A percentile compares a stretch with the other conserved stretches of the same genome.
These are phyloP conservation scores for Pempheris klunzingeri DNA, from an alignment of 2,797 vertebrate genomes.

Conservation along the genomic window DNA sequence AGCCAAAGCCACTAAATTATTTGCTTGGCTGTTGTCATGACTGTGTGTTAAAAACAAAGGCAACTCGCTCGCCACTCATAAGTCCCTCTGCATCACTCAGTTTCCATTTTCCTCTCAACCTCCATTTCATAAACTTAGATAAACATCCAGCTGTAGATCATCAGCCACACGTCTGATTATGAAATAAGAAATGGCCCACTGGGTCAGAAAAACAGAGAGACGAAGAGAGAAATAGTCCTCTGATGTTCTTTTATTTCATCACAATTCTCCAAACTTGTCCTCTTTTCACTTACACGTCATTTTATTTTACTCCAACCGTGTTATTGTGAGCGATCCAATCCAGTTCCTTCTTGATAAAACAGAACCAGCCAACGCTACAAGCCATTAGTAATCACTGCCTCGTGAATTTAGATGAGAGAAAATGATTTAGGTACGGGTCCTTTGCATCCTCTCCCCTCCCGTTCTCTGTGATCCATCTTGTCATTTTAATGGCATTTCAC, in stretches of 20 bases:
- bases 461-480: constrained; percentile 41
- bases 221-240: neutral
- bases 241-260: neutral
- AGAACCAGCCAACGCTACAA: constrained; percentile 32
- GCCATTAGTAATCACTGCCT: constrained; percentile 39
- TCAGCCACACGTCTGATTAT: constrained; percentile 54
- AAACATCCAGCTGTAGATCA: constrained; percentile 64
- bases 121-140: constrained; percentile 38
- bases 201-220: constrained; percentile 15
- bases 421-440: constrained; percentile 47
- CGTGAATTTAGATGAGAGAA: constrained; percentile 52
- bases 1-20: constrained; percentile 63
- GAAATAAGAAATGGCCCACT: constrained; percentile 39
- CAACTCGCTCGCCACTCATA: neutral
- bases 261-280: neutral
- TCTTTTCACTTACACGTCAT: constrained; percentile 8
- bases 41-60: constrained; percentile 64
- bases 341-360: constrained; percentile 29
- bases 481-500: constrained; percentile 62
- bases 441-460: constrained; percentile 7
- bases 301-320: neutral
- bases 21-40: constrained; percentile 66
- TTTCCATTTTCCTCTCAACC: constrained; percentile 5
- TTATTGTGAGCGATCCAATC: constrained; percentile 8
- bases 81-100: constrained; percentile 39